Conservation (phyloP, 2,888 invertebrate species). For the Drosophila leonis region DNA sequence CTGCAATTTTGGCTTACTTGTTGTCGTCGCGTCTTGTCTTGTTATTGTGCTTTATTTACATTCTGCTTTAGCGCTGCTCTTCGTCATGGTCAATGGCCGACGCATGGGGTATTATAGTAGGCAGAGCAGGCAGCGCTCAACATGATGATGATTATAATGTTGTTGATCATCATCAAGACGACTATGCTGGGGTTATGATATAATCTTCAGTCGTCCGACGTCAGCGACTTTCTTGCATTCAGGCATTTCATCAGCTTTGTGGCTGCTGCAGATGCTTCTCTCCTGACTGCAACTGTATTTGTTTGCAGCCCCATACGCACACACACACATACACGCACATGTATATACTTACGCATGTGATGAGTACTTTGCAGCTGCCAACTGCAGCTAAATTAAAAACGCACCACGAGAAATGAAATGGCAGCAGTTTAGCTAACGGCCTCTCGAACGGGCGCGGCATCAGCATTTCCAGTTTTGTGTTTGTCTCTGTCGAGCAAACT, state of each 20-base stretch:
- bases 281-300: constrained; percentile 48
- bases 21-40: constrained; percentile 55
- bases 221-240: constrained; percentile 50
- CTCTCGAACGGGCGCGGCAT: constrained; percentile 57
- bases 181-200: constrained; percentile 74
- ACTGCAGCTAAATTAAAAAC: constrained; percentile 72
- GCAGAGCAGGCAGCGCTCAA: constrained; percentile 11
- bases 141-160: constrained; percentile 19
- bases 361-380: constrained; percentile 69
- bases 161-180: constrained; percentile 46
- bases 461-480: constrained; percentile 48
- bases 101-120: constrained; percentile 76
- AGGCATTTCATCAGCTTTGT: constrained; percentile 59
- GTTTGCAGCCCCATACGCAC: constrained; percentile 33
- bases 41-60: constrained; percentile 76
- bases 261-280: constrained; percentile 18
- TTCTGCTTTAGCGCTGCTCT: constrained; percentile 72
- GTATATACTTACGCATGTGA: constrained; percentile 22
- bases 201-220: constrained; percentile 75
- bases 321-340: constrained; percentile 19
- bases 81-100: constrained; percentile 84
- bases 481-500: constrained; percentile 31
- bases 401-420: constrained; percentile 49
- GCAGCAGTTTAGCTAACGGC: constrained; percentile 65
- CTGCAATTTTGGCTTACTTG: constrained; percentile 46